These are phyloP conservation scores for Phrynocephalus versicolor DNA, from an alignment of 2,113 vertebrate genomes.

Conservation along the genomic window DNA sequence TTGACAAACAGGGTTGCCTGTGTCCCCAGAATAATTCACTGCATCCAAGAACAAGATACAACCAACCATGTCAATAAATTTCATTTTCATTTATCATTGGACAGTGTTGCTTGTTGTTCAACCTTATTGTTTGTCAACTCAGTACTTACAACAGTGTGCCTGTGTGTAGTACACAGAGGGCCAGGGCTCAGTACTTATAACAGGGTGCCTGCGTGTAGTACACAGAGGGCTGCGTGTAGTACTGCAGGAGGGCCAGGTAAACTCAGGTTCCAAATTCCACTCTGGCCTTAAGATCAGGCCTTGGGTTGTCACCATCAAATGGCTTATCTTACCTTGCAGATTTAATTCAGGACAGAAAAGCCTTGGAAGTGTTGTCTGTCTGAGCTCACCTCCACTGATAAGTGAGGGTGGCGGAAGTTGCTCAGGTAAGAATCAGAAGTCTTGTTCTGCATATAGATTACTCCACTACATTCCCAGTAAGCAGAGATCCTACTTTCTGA, in stretches of 20 bases:
- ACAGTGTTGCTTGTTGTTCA: neutral
- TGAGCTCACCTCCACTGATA: neutral
- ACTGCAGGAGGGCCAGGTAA: neutral
- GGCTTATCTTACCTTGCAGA: neutral
- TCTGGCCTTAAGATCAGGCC: neutral
- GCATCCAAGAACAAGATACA: neutral
- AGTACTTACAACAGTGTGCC: too few species aligned
- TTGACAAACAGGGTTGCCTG: neutral
- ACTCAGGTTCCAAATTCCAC: neutral
- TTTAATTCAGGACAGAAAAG: neutral
- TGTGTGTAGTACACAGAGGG: too few species aligned
- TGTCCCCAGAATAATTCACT: neutral
- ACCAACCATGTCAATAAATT: neutral
- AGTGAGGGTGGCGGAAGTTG: neutral
- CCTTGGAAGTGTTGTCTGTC: neutral
- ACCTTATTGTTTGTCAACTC: neutral
- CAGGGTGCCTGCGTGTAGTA: too few species aligned
- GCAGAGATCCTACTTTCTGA: neutral
- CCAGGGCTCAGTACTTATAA: too few species aligned
- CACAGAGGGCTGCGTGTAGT: neutral
- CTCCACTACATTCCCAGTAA: neutral
- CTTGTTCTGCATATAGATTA: neutral
- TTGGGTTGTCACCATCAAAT: neutral
- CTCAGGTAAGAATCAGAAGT: neutral
- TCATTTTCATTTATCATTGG: neutral